A percentile compares a stretch with the other conserved stretches of the same genome.
phyloP scores from a whole-genome alignment of 2,113 vertebrate species.

The Elephas maximus region DNA sequence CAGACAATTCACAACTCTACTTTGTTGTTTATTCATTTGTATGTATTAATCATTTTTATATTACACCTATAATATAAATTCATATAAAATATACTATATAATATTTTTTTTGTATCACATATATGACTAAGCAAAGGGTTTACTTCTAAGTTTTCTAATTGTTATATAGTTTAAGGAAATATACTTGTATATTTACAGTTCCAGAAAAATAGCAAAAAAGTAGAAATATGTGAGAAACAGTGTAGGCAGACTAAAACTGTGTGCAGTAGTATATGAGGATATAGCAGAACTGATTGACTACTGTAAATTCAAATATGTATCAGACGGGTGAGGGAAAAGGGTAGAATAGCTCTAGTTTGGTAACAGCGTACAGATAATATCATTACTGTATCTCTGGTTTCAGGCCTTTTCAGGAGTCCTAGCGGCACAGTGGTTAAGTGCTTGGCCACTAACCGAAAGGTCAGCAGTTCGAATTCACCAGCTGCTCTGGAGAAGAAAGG shows the following conservation, averaged over 20 bases:
- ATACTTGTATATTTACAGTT: background rate
- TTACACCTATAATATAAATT: background rate
- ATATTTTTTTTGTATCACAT: background rate
- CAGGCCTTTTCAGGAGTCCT: no score
- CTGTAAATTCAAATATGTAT: background rate
- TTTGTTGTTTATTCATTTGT: background rate
- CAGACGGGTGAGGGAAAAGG: background rate
- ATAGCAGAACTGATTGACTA: background rate
- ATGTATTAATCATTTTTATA: background rate
- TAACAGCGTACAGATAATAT: background rate
- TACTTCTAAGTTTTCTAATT: background rate
- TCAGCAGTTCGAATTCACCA: background rate
- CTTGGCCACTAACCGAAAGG: background rate
- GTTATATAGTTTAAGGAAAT: background rate
- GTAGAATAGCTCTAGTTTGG: background rate
- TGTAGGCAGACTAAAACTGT: constrained; percentile 11
- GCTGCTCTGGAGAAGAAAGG: background rate
- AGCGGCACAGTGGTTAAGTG: background rate
- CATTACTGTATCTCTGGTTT: background rate
- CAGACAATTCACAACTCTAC: background rate
- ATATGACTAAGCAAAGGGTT: background rate
- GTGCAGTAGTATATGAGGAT: background rate
- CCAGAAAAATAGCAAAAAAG: constrained; percentile 3
- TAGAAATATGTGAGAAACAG: background rate
- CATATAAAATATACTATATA: background rate